These are phyloP conservation scores for Hypomesus transpacificus DNA, from an alignment of 2,113 vertebrate genomes.

Conservation along the genomic window DNA sequence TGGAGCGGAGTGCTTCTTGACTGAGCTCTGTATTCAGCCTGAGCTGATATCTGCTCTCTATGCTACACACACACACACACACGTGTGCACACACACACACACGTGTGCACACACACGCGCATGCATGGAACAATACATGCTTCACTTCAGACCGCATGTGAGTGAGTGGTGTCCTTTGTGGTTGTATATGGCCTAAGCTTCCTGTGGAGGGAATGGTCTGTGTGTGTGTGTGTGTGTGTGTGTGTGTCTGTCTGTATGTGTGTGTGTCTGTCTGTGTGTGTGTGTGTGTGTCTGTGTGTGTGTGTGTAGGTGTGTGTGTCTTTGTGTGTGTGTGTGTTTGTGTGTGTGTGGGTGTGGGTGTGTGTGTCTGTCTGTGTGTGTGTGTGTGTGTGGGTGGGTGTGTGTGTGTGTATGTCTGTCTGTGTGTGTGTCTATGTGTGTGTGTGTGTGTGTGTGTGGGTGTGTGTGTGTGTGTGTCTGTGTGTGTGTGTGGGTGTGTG, in stretches of 20 bases:
- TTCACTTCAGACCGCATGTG: constrained; percentile 45
- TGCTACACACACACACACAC: constrained; percentile 30
- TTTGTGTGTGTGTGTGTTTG: background rate
- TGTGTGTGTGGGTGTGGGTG: no score
- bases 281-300: background rate
- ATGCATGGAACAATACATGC: constrained; percentile 27
- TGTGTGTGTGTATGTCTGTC: no score
- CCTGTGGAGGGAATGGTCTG: constrained; percentile 40
- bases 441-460: no score
- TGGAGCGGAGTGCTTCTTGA: constrained; percentile 16
- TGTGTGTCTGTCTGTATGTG: no score
- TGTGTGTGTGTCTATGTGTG: background rate
- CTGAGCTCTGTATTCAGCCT: constrained; percentile 11
- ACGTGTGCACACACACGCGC: constrained; percentile 23
- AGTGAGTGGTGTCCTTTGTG: constrained; percentile 35
- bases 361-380: no score
- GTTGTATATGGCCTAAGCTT: constrained; percentile 41
- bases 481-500: background rate
- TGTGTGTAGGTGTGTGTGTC: background rate
- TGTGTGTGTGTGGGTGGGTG: no score
- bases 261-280: background rate
- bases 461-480: background rate
- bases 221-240: background rate
- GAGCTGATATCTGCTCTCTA: background rate
- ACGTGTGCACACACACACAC: constrained; percentile 36